Conservation (phyloP, 1,140 invertebrate species). For the Tetranychus urticae region DNA sequence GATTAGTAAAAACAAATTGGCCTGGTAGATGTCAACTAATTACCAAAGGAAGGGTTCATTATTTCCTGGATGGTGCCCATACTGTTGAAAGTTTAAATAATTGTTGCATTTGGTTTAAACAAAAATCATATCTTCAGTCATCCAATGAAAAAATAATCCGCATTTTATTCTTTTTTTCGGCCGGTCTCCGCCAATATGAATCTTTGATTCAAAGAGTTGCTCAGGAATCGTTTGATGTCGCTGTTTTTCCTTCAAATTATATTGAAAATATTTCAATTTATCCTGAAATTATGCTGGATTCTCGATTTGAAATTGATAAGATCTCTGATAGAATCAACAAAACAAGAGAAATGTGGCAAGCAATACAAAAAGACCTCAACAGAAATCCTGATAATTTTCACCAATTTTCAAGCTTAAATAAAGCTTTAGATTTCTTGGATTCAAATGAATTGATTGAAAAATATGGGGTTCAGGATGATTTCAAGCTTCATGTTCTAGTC, state of each 20-base stretch:
- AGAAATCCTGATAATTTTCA: background rate
- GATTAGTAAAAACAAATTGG: slow-evolving; percentile 24
- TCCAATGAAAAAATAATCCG: slow-evolving; percentile 2
- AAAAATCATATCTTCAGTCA: slow-evolving; percentile 14
- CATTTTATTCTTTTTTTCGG: slow-evolving; percentile 62
- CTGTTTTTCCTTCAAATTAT: slow-evolving; percentile 39
- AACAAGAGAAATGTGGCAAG: background rate
- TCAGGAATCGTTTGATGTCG: slow-evolving; percentile 32
- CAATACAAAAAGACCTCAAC: background rate
- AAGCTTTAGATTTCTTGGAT: background rate
- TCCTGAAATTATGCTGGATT: background rate
- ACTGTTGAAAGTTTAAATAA: slow-evolving; percentile 63
- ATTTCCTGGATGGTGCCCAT: slow-evolving; percentile 84
- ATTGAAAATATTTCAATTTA: background rate
- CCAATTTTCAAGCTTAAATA: background rate
- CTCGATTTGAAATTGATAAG: background rate
- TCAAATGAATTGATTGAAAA: background rate
- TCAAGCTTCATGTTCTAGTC: slow-evolving; percentile 39
- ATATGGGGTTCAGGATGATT: slow-evolving; percentile 11
- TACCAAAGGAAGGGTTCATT: slow-evolving; percentile 22
- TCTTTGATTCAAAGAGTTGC: slow-evolving; percentile 35
- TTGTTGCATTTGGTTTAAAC: slow-evolving; percentile 54
- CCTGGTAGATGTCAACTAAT: slow-evolving; percentile 26
- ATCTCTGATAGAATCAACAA: background rate
- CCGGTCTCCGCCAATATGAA: slow-evolving; percentile 38